These are phyloP conservation scores for Pantherophis guttatus DNA, from an alignment of 2,113 vertebrate genomes.

Conservation along the genomic window DNA sequence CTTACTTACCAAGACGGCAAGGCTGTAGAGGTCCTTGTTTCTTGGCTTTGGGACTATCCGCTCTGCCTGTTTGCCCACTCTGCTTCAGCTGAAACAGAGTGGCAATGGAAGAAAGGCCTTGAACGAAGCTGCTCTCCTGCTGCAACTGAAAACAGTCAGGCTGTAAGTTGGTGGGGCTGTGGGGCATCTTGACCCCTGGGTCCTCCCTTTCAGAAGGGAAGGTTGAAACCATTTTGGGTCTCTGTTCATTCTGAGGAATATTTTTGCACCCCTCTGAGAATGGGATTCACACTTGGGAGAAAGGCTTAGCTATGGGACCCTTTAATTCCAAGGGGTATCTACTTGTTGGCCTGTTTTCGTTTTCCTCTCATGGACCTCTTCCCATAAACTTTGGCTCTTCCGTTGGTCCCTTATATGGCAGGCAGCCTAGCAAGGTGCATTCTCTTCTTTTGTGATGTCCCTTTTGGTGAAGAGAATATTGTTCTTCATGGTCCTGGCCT, in stretches of 20 bases:
- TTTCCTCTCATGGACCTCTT: too few relatives aligned
- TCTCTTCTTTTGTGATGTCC: too few relatives aligned
- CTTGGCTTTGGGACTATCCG: not conserved
- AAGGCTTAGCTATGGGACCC: not conserved
- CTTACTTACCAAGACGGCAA: not conserved
- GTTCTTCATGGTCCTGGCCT: too few relatives aligned
- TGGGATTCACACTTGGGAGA: not conserved
- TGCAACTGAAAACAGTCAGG: not conserved
- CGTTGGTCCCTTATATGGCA: too few relatives aligned
- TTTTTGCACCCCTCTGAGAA: not conserved
- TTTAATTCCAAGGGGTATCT: too few relatives aligned
- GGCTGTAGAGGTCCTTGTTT: not conserved
- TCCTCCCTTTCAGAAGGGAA: not conserved
- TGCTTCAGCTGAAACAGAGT: not conserved
- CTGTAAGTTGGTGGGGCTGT: not conserved
- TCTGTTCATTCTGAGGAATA: not conserved
- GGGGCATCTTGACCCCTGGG: too few relatives aligned
- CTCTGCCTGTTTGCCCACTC: not conserved
- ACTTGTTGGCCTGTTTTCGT: too few relatives aligned
- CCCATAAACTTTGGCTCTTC: too few relatives aligned
- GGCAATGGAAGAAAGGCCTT: not conserved
- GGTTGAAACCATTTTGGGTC: not conserved
- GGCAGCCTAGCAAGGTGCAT: too few relatives aligned
- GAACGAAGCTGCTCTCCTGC: not conserved
- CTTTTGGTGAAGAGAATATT: too few relatives aligned